Evolutionary conservation across 2,888 invertebrate genomes (phyloP), one percentile per base, ranked within the genome.

Genomic region (Siphonodentalium dalli): DNA sequence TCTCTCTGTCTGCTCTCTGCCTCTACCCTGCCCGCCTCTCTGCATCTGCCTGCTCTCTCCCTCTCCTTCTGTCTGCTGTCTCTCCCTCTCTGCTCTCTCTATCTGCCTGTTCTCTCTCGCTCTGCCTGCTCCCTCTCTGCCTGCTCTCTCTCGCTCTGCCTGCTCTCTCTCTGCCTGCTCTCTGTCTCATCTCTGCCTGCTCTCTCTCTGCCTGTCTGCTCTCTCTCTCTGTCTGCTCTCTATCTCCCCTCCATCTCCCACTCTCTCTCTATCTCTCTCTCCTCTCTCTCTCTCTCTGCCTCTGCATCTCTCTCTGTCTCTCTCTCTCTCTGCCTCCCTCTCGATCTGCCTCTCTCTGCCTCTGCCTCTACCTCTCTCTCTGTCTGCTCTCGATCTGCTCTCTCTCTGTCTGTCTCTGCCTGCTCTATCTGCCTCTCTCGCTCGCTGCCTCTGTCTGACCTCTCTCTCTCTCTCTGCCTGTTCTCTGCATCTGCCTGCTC

Each of bases 391-490:
- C 26, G 5, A 21, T 11, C 26, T 24, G 27, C 27, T 23, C 18
- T 15, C 27, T 15, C 31, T 23, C 41, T 20, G n/a, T 37, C 34
- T 41, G 23, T 37, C 35, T 24, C 31, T 29, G 23, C 31, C 29
- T 23, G 18, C 20, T 24, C 21, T 28, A 23, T 29, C 20, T 24
- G 15, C 31, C 7, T 5, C 18, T n/a, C 37, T 28, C 15, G n/a
- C 26, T 15, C 26, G 26, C 29, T n/a, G 26, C 33, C 26, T 33
- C 33, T 24, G 23, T 39, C 26, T 27, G 23, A 23, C 29, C 31
- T 44, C 44, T 38, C 28, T 31, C 39, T 44, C 38, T 24, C 40
- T 34, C 29, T 37, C 51, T 44, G 38, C 27, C 29, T 45, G 38
- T 45, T 15, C 44, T 34, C 38, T 26, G 27, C 20, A 27, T 28